Base-by-base conservation (phyloP, 2,888 invertebrate species). In the Scaptomyza cyrtandrae region DNA sequence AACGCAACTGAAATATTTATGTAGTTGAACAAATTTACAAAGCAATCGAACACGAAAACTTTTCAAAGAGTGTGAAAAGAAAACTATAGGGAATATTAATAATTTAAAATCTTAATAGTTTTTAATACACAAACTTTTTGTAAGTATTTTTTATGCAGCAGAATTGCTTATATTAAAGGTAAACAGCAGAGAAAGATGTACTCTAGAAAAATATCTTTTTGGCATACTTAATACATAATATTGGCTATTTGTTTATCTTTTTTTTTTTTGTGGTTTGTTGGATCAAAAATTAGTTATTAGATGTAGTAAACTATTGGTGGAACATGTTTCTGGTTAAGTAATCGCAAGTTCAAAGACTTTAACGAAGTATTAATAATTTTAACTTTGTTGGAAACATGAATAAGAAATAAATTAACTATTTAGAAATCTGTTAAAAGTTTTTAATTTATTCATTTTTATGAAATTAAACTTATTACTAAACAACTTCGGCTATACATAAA, bases 1-100 rank as follows among this genome's bases (percentile, higher is more conserved):
- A 72, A 76, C 58, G 68, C 64, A 72, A 72, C 56, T 35, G 54
- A 57, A 75, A 60, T 58, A 58, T 75, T 53, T 69, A 58, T 64
- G 45, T 44, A 62, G 67, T 70, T 55, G 54, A 33, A 43, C n/a
- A 53, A 68, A 29, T 53, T 35, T 43, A 68, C 48, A 67, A 53
- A 48, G 39, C 45, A 29, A 39, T 31, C 10, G 10, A 37, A 37
- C 27, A 33, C 44, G 31, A 31, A 53, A 54, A 50, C 37, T 16
- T 19, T 43, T 31, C 16, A 43, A 5, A 1, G 3, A 10, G 29
- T 14, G 16, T 31, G 9, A 31, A 37, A 19, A 31, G 9, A n/a
- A 41, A 9, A 11, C 9, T 37, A 35, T 66, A 71, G 35, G 37
- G 3, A 56, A 54, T 16, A 33, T 59, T 55, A 43, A 46, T 46